Evolutionary conservation across 2,888 invertebrate species (phyloP), one percentile per base, ranked within the genome.

Genomic region (Adelognathus sp.): DNA sequence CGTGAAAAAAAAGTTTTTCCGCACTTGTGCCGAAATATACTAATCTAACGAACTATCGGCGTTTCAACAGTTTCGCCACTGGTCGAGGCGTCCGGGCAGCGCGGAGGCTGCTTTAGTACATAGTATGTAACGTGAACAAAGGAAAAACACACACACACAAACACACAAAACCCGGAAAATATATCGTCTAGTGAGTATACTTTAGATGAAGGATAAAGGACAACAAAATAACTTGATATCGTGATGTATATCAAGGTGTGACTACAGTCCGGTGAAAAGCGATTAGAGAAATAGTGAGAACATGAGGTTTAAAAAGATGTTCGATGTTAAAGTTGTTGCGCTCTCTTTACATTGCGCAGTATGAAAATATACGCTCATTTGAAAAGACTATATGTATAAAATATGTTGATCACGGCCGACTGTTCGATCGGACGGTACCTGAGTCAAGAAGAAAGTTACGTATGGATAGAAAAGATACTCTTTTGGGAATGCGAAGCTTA

Each of bases 271-370:
- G 46, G 64, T 61, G 67, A 71, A 31, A 61, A 50, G 77, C 46
- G 60, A 78, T 67, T 80, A 77, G 60, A 73, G 31, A 56, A 52
- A 56, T 79, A 76, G 75, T 69, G 73, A 80, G 80, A 76, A 78
- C 64, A 79, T 71, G 80, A 80, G 75, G 80, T 79, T 83, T 71
- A 80, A 78, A n/a, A 71, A 82, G 72, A 85, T 84, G 86, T 87
- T 87, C 85, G 85, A 86, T 86, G 86, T 86, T 85, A 81, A 83
- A 83, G 76, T 82, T 83, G 81, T 84, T 80, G 83, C 83, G 82
- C 83, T 82, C 75, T 85, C 76, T 81, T 82, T 82, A 80, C 83
- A 85, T 86, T 86, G 83, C 86, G 86, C 86, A 83, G 82, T 79
- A 81, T 81, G 80, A 82, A 81, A 82, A 79, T 52, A 84, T 81